These are phyloP conservation scores for Leptinotarsa undecemlineata DNA, from an alignment of 1,140 invertebrate species.

Conservation along the genomic window DNA sequence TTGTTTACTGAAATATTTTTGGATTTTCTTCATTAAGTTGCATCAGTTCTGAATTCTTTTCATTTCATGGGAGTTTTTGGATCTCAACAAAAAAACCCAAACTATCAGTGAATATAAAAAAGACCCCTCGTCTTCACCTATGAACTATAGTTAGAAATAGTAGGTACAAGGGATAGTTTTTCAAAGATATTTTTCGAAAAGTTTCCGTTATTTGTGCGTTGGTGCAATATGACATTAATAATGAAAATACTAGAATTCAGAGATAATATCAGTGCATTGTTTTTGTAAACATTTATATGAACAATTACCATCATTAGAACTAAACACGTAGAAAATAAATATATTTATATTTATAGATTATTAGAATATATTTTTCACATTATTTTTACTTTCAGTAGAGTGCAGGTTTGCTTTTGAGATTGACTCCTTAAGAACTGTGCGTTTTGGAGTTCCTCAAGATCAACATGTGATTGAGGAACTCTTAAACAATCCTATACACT, in stretches of 20 bases:
- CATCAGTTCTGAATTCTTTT: too few species aligned
- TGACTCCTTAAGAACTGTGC: constrained; percentile 40
- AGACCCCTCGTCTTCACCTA: too few species aligned
- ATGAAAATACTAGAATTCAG: constrained; percentile 44
- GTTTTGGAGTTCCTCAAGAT: constrained; percentile 17
- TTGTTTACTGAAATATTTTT: too few species aligned
- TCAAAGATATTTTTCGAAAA: not conserved
- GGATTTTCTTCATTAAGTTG: too few species aligned
- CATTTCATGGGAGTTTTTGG: too few species aligned
- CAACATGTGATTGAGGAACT: not conserved
- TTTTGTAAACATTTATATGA: constrained; percentile 46
- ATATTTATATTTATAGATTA: constrained; percentile 42
- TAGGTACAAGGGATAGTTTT: too few species aligned
- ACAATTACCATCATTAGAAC: constrained; percentile 40
- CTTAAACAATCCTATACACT: not conserved
- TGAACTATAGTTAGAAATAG: too few species aligned
- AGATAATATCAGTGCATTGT: constrained; percentile 47
- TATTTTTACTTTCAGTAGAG: constrained; percentile 37
- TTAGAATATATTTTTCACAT: constrained; percentile 40
- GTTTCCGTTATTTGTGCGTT: constrained; percentile 37
- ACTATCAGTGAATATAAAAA: too few species aligned
- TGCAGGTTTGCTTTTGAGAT: constrained; percentile 35
- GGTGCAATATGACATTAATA: constrained; percentile 47
- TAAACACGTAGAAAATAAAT: constrained; percentile 48
- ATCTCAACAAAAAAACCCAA: too few species aligned